Evolutionary conservation across 2,113 vertebrate species (phyloP).

Genomic region (Cisticola juncidis): DNA sequence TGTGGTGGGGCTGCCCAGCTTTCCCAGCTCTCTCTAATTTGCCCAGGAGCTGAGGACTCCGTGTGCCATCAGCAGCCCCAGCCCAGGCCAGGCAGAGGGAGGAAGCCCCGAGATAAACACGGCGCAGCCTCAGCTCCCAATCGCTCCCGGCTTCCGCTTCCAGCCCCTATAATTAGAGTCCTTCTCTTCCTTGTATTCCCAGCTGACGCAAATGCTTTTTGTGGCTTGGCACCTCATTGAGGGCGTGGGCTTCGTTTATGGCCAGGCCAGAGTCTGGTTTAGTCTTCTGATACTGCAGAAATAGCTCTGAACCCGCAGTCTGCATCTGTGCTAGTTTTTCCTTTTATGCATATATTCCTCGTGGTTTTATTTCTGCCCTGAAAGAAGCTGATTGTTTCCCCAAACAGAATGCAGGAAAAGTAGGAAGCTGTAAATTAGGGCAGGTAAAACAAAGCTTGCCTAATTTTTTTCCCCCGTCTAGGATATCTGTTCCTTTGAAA

Average conservation of each 20-base stretch:
- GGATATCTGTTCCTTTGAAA: constrained; percentile 61
- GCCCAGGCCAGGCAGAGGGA: constrained; percentile 73
- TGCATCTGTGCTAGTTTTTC: constrained; percentile 79
- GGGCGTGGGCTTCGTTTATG: constrained; percentile 97
- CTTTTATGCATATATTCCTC: constrained; percentile 74
- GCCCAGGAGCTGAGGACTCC: constrained; percentile 80
- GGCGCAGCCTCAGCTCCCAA: constrained; percentile 96
- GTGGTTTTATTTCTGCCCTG: constrained; percentile 63
- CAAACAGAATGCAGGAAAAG: constrained; percentile 57
- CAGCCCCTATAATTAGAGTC: constrained; percentile 99
- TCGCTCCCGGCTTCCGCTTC: constrained; percentile 95
- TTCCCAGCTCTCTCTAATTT: constrained; percentile 88
- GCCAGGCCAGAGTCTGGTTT: constrained; percentile 89
- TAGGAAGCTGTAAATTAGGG: constrained; percentile 71
- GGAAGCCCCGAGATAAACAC: constrained; percentile 99
- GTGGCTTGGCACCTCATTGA: constrained; percentile 99
- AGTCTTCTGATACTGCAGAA: constrained; percentile 96
- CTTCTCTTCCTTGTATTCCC: constrained; percentile 95
- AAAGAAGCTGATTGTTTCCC: constrained; percentile 66
- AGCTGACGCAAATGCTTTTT: constrained; percentile 99
- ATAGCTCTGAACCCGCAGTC: constrained; percentile 89
- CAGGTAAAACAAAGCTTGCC: background rate
- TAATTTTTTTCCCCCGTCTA: background rate
- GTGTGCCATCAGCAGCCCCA: constrained; percentile 81
- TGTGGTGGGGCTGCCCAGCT: constrained; percentile 80